Evolutionary conservation across 2,888 invertebrate genomes (phyloP).

Genomic region (Rhamphomyia laevipes): DNA sequence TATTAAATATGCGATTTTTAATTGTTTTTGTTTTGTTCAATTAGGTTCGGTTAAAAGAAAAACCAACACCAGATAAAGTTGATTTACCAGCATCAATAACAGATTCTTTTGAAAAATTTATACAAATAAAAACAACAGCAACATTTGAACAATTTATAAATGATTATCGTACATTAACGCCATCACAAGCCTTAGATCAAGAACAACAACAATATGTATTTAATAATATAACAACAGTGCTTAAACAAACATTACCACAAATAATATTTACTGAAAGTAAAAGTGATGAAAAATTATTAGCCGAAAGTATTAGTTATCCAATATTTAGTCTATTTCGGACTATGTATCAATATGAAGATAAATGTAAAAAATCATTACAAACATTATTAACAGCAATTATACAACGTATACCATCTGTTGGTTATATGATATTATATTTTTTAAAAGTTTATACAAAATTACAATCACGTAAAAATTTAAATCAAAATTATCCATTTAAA

Average conservation of each 20-base stretch:
- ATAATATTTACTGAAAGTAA: constrained; percentile 42
- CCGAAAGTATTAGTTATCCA: constrained; percentile 69
- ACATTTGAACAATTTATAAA: constrained; percentile 34
- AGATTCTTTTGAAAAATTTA: constrained; percentile 35
- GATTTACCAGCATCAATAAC: constrained; percentile 33
- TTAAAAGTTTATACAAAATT: constrained; percentile 62
- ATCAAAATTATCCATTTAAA: constrained; percentile 57
- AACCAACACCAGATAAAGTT: constrained; percentile 33
- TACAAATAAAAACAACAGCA: constrained; percentile 29
- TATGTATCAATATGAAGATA: constrained; percentile 60
- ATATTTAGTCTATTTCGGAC: constrained; percentile 80
- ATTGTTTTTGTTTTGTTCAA: constrained; percentile 8
- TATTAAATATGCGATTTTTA: background rate
- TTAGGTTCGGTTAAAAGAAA: constrained; percentile 37
- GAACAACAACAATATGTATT: constrained; percentile 36
- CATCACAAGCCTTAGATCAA: constrained; percentile 29
- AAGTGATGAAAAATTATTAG: constrained; percentile 47
- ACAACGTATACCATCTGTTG: constrained; percentile 57
- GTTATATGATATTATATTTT: constrained; percentile 81
- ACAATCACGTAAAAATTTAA: constrained; percentile 41
- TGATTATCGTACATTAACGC: constrained; percentile 32
- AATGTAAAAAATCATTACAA: constrained; percentile 64
- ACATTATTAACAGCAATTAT: constrained; percentile 73
- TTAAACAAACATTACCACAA: constrained; percentile 33
- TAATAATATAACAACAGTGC: constrained; percentile 30